Evolutionary conservation across 2,113 vertebrate genomes (phyloP).

Genomic region (Poeciliopsis turrubarensis): DNA sequence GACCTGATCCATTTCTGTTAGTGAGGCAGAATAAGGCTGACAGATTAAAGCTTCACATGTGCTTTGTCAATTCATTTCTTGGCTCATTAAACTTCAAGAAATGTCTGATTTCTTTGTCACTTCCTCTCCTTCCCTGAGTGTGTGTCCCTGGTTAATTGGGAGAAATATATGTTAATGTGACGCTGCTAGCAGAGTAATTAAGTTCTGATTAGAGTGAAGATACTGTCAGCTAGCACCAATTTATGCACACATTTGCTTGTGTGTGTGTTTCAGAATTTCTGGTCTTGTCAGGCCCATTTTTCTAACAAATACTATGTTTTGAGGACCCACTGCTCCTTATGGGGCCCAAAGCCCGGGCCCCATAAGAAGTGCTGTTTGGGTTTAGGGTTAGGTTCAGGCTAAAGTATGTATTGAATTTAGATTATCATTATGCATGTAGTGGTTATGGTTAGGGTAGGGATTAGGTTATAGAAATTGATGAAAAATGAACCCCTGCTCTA

Average conservation of each 20-base stretch:
- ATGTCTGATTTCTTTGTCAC: constrained; percentile 47
- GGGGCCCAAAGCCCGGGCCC: too few relatives aligned
- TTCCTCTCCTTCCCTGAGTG: constrained; percentile 24
- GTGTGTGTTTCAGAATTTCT: constrained; percentile 8
- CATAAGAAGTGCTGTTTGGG: too few relatives aligned
- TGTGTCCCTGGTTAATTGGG: constrained; percentile 69
- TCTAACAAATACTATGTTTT: too few relatives aligned
- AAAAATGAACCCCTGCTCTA: too few relatives aligned
- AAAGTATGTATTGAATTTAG: too few relatives aligned
- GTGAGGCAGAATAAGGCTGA: constrained; percentile 9
- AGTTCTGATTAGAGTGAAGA: constrained; percentile 80
- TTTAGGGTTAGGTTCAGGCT: too few relatives aligned
- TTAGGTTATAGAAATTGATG: too few relatives aligned
- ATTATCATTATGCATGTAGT: too few relatives aligned
- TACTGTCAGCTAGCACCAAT: constrained; percentile 64
- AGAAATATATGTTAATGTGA: constrained; percentile 80
- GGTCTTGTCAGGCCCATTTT: too few relatives aligned
- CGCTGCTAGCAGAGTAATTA: constrained; percentile 81
- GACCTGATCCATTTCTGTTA: constrained; percentile 5
- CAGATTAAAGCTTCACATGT: constrained; percentile 23
- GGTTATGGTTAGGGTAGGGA: too few relatives aligned
- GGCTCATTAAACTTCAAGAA: constrained; percentile 54
- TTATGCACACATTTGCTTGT: constrained; percentile 32
- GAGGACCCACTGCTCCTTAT: too few relatives aligned
- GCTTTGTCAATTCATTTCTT: constrained; percentile 52